These are phyloP conservation scores for Pseudomugil gertrudae DNA, from an alignment of 2,797 vertebrate genomes.

Conservation along the genomic window DNA sequence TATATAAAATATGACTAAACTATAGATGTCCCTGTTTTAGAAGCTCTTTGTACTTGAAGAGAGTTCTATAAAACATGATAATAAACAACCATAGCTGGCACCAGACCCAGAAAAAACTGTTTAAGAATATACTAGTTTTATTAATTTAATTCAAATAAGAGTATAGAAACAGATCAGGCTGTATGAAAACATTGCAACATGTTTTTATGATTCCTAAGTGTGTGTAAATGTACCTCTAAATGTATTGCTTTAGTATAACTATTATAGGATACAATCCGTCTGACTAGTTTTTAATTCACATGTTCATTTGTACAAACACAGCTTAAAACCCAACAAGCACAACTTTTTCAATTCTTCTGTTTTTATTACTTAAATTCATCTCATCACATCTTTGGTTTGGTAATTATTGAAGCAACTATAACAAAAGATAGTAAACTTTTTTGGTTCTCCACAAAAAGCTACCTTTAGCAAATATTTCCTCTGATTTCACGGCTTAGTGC, in stretches of 20 bases:
- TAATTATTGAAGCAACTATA: constrained; percentile 55
- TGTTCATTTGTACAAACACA: constrained; percentile 12
- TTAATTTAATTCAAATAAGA: not conserved
- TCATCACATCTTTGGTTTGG: constrained; percentile 62
- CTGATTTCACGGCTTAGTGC: constrained; percentile 55
- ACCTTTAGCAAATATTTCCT: constrained; percentile 56
- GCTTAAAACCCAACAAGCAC: constrained; percentile 2
- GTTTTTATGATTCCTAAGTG: constrained; percentile 35
- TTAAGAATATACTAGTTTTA: not conserved
- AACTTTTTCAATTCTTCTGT: constrained; percentile 51
- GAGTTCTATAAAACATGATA: not conserved
- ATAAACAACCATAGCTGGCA: not conserved
- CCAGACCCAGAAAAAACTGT: not conserved
- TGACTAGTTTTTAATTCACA: not conserved
- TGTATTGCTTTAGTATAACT: not conserved
- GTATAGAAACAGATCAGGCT: not conserved
- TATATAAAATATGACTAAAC: too few species aligned
- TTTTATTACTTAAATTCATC: constrained; percentile 64
- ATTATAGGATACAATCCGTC: not conserved
- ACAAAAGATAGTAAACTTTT: constrained; percentile 47
- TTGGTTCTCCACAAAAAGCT: constrained; percentile 43
- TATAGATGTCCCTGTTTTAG: too few species aligned
- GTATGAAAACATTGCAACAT: constrained; percentile 7
- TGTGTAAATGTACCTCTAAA: constrained; percentile 31
- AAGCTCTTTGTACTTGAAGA: too few species aligned